These are phyloP conservation scores for Anaspis maculata DNA, from an alignment of 2,888 invertebrate species.

Conservation along the genomic window DNA sequence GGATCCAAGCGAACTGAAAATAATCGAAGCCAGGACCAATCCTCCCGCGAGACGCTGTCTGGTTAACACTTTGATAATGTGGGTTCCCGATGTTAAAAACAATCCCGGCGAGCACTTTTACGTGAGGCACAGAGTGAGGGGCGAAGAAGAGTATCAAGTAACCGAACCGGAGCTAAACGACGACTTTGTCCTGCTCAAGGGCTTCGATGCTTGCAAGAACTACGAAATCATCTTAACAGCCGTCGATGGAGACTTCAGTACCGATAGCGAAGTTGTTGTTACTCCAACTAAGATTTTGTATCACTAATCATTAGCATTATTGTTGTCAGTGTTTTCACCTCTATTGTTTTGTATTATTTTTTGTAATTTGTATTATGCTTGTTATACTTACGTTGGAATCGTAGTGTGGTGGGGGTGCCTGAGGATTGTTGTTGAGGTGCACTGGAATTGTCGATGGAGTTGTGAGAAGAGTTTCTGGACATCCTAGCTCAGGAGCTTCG, in stretches of 20 bases:
- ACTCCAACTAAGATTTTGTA: constrained; percentile 22
- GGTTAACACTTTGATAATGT: constrained; percentile 28
- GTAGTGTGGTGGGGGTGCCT: constrained; percentile 14
- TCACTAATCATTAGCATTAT: constrained; percentile 1
- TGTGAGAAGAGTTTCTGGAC: constrained; percentile 51
- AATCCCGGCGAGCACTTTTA: constrained; percentile 32
- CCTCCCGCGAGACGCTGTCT: constrained; percentile 19
- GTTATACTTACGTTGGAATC: constrained; percentile 22
- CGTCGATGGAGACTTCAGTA: constrained; percentile 28
- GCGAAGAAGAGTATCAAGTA: constrained; percentile 22
- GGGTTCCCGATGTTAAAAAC: constrained; percentile 30
- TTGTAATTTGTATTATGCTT: not conserved
- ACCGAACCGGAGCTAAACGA: constrained; percentile 25
- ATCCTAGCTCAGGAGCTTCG: constrained; percentile 76
- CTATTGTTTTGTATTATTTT: constrained; percentile 3
- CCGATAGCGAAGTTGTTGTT: constrained; percentile 28
- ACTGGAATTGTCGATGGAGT: constrained; percentile 32
- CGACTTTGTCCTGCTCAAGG: constrained; percentile 26
- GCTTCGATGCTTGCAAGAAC: constrained; percentile 30
- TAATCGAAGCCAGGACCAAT: constrained; percentile 13
- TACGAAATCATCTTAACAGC: constrained; percentile 30
- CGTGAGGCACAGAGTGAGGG: constrained; percentile 28
- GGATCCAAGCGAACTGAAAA: constrained; percentile 6
- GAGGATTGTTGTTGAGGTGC: constrained; percentile 16
- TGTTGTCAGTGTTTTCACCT: not conserved